A percentile compares a stretch with the other conserved stretches of the same genome.
Evolutionary conservation across 1,140 invertebrate species (phyloP).

Genomic region (Homarus americanus): DNA sequence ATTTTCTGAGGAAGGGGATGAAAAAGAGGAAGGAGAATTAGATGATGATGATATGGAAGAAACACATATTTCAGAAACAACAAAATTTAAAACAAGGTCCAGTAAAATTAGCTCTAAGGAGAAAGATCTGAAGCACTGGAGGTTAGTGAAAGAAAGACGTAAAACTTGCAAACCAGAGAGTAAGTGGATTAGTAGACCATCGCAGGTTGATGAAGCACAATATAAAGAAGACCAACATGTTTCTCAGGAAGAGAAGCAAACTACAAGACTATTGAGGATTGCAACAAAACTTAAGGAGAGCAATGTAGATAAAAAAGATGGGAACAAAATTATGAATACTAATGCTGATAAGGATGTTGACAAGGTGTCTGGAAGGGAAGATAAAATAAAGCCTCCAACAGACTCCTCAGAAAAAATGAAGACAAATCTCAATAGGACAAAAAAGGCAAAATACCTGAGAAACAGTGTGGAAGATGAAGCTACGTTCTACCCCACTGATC

Average conservation of each 20-base stretch:
- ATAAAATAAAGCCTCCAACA: neutral
- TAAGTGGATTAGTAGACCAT: neutral
- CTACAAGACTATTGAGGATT: neutral
- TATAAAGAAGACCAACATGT: neutral
- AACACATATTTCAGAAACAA: neutral
- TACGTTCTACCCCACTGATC: constrained; percentile 39
- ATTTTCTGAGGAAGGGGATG: constrained; percentile 11
- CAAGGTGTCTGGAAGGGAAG: neutral
- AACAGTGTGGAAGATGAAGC: constrained; percentile 18
- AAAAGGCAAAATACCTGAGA: neutral
- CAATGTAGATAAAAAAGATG: neutral
- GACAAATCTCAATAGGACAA: neutral
- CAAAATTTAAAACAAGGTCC: neutral
- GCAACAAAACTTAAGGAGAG: neutral
- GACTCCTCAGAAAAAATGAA: neutral
- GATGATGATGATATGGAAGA: constrained; percentile 56
- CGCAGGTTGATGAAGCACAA: neutral
- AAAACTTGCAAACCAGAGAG: neutral
- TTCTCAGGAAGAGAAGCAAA: neutral
- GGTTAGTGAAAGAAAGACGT: neutral
- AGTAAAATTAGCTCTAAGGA: neutral
- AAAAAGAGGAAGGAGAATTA: constrained; percentile 55
- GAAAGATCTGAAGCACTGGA: neutral
- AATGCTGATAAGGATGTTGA: neutral
- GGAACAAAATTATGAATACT: neutral